phyloP scores from a whole-genome alignment of 2,797 vertebrate species.

The Enoplosus armatus region DNA sequence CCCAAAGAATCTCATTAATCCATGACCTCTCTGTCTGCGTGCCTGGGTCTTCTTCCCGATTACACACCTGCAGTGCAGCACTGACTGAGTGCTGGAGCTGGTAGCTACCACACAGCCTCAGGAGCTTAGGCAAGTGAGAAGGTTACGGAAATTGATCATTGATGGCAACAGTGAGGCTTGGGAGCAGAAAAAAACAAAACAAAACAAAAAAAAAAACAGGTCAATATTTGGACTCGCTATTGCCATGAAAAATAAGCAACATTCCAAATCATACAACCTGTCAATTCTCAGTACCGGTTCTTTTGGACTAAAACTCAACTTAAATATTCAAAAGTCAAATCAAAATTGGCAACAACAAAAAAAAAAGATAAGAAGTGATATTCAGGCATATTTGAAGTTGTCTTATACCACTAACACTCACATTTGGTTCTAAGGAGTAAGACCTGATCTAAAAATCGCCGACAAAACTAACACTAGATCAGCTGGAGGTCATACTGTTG shows the following conservation, averaged over 20 bases:
- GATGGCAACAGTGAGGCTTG: not conserved
- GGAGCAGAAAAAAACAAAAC: not conserved
- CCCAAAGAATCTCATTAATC: not conserved
- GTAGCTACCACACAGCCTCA: not conserved
- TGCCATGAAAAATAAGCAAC: slow-evolving; percentile 2
- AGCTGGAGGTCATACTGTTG: not conserved
- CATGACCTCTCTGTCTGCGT: not conserved
- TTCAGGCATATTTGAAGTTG: not conserved
- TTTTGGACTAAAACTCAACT: not conserved
- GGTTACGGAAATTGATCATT: slow-evolving; percentile 11
- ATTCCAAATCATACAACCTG: not conserved
- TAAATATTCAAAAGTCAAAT: no score
- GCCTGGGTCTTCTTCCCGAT: not conserved
- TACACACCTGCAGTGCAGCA: not conserved
- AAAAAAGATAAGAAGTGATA: not conserved
- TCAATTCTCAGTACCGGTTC: not conserved
- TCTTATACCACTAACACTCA: not conserved
- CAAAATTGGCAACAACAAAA: no score
- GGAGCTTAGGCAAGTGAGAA: not conserved
- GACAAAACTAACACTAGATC: not conserved
- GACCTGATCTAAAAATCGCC: not conserved
- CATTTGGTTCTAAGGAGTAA: not conserved
- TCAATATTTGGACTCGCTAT: not conserved
- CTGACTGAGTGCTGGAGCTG: not conserved
- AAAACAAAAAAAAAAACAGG: not conserved